Base-by-base conservation (phyloP, 2,113 vertebrate genomes). In the Tachysurus fulvidraco region DNA sequence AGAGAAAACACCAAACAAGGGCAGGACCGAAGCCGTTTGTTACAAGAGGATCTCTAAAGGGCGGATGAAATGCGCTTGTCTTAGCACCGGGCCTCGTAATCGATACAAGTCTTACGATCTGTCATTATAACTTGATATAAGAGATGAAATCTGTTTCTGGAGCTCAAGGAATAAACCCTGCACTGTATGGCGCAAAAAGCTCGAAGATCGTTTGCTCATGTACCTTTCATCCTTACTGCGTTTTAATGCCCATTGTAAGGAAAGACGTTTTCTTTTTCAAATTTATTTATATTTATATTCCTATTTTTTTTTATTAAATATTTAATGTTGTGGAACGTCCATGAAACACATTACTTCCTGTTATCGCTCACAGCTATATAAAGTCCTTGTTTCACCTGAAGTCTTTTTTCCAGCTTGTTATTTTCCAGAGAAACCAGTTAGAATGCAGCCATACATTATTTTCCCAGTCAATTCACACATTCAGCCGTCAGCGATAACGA, bases 81-180 rank as follows among this genome's bases (percentile, higher is more conserved):
- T 91, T 90, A 87, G 87, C 59, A 89, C 84, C 62, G 28, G 89
- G 90, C 89, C 90, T 46, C 19, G 80, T 91, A 92, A 93, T 94
- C 91, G 88, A 83, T 92, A 88, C 44, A 69, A 54, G 91, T 91
- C 88, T 57, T 91, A 89, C 83, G 85, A 93, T 94, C 86, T 88
- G 93, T 94, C 92, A 92, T 89, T 92, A 90, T 55, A 88, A 90
- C 84, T 83, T 82, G 92, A 91, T 91, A 85, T 59, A 67, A 50
- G 82, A 73, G 78, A 55, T 44, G 69, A 65, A 84, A 84, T 79
- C 30, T 55, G 46, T 64, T 79, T 80, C 60, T 67, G 62, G 46
- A 76, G 30, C 10, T n/a, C 2, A 0, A 78, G 81, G 46, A 81
- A 44, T 52, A 74, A 79, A 76, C 36, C 57, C 28, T 46, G 14